A percentile compares a stretch with the other conserved stretches of the same genome.
Conservation (phyloP, 2,888 invertebrate species). For the Eledona agricola region DNA sequence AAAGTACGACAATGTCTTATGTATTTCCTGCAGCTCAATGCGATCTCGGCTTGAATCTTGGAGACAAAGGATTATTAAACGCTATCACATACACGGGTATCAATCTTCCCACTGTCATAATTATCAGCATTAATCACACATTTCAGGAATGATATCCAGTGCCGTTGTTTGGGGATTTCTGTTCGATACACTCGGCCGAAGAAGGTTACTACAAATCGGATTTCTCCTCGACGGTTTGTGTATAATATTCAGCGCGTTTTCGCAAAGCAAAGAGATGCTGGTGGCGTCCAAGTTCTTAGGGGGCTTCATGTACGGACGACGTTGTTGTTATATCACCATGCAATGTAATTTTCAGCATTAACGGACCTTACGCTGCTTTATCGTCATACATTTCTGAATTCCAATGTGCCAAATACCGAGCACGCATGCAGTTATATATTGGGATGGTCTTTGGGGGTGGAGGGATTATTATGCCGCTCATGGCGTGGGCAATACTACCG, state of each 20-base stretch:
- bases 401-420: conserved; percentile 71
- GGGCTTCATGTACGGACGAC: conserved; percentile 62
- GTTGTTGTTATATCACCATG: too few relatives aligned
- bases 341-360: conserved; percentile 39
- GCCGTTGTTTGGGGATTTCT: conserved; percentile 79
- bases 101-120: too few relatives aligned
- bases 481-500: conserved; percentile 79
- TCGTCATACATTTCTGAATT: conserved; percentile 73
- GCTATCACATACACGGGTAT: conserved; percentile 77
- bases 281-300: conserved; percentile 76
- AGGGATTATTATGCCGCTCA: conserved; percentile 69
- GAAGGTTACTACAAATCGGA: conserved; percentile 60
- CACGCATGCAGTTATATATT: conserved; percentile 70
- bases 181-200: conserved; percentile 20
- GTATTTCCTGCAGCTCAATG: conserved; percentile 79
- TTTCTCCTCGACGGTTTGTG: conserved; percentile 71
- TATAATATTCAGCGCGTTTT: conserved; percentile 70
- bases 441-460: conserved; percentile 73
- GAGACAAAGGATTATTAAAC: conserved; percentile 76
- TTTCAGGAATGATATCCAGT: conserved; percentile 75
- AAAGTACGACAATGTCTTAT: conserved; percentile 76
- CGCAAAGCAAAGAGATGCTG: conserved; percentile 73
- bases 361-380: conserved; percentile 44
- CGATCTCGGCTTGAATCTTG: conserved; percentile 71
- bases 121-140: conserved; percentile 31